Evolutionary conservation across 2,113 vertebrate genomes (phyloP), one percentile per base, ranked within the genome.

Genomic region (Rynchops niger): DNA sequence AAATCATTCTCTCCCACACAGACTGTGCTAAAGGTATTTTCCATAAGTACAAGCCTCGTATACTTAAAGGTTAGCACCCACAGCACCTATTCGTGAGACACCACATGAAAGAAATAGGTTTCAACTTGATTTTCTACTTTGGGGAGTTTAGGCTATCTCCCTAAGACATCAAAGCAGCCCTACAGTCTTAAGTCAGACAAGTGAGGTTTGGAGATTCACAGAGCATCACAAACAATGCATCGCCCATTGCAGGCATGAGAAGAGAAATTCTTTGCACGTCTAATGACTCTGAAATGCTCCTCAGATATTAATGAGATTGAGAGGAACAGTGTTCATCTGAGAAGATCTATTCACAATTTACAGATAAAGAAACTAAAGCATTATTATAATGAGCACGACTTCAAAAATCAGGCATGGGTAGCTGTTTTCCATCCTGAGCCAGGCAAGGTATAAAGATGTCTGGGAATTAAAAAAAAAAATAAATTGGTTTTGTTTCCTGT

Each of bases 71-170:
- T 32, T 32, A 96, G 87, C 78, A 91, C 81, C 94, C 86, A 94
- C 62, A 94, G 45, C 49, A 87, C 40, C 36, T 82, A 80, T 74
- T 93, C 53, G 12, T 79, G 72, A 87, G 86, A n/a, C 18, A 80
- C 87, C 93, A 97, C 96, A 96, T 90, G 62, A 96, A 97, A 96
- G 93, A 91, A 94, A 77, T 79, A 85, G 69, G 78, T 97, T 97
- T 91, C 84, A 88, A 93, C 85, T 91, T 97, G 85, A 94, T 94
- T 92, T 97, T 96, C 78, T 73, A 58, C 93, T 91, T 50, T 65
- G 42, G 58, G 34, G 78, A 88, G 82, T 77, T 94, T 36, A 42
- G 56, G 27, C 62, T 95, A 85, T 93, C 87, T 95, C 34, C 40
- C 25, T 22, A 89, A 95, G 83, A 87, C 88, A 97, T 95, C 94